These are phyloP conservation scores for Poecilia gillii DNA, from an alignment of 2,797 vertebrate genomes.

Conservation along the genomic window DNA sequence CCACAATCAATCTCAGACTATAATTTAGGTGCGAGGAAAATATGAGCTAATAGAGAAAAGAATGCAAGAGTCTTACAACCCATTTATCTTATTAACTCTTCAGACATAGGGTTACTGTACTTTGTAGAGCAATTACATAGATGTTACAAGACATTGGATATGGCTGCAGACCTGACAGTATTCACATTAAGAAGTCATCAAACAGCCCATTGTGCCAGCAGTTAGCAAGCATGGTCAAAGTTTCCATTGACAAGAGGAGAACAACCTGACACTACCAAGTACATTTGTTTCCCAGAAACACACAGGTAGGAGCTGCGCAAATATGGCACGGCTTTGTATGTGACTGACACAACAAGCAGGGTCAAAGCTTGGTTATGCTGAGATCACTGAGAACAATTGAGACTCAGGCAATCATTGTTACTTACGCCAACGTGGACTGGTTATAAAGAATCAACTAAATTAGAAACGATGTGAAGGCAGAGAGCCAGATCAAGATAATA, in stretches of 20 bases:
- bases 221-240: slow-evolving; percentile 61
- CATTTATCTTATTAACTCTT: slow-evolving; percentile 47
- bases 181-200: slow-evolving; percentile 49
- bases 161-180: slow-evolving; percentile 30
- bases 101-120: slow-evolving; percentile 42
- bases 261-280: slow-evolving; percentile 64
- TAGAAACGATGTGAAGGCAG: slow-evolving; percentile 11
- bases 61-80: slow-evolving; percentile 19
- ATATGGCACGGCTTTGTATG: slow-evolving; percentile 34
- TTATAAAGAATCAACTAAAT: slow-evolving; percentile 24
- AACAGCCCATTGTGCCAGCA: slow-evolving; percentile 58
- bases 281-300: slow-evolving; percentile 56
- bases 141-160: slow-evolving; percentile 66
- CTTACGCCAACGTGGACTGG: slow-evolving; percentile 31
- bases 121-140: slow-evolving; percentile 69
- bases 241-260: slow-evolving; percentile 62
- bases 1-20: slow-evolving; percentile 3
- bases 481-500: slow-evolving; percentile 34
- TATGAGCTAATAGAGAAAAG: slow-evolving; percentile 23
- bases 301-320: slow-evolving; percentile 17
- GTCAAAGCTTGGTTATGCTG: slow-evolving; percentile 42
- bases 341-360: slow-evolving; percentile 37
- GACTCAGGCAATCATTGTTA: slow-evolving; percentile 45
- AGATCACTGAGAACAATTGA: slow-evolving; percentile 46
- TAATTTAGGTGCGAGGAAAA: slow-evolving; percentile 31